Percentiles rank a stretch among this genome's conserved stretches.
phyloP scores from a whole-genome alignment of 2,888 invertebrate genomes.

The Lasioglossum leucozonium region DNA sequence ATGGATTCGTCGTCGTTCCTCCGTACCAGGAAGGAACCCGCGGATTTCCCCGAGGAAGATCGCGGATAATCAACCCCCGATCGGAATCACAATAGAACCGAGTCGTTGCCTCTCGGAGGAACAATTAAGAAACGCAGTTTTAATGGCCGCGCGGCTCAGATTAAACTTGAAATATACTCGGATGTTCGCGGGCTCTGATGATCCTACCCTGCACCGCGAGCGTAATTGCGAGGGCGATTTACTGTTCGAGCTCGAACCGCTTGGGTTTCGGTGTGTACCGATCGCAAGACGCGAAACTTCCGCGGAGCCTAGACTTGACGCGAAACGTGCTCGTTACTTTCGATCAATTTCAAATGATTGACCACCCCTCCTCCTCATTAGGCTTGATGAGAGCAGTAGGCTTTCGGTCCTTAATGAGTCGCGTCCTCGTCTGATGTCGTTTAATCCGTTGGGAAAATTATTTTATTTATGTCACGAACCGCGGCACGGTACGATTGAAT shows the following conservation, averaged over 20 bases:
- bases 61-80: neutral
- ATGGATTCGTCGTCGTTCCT: conserved; percentile 26
- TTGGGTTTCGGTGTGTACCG: neutral
- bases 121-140: neutral
- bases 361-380: neutral
- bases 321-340: conserved; percentile 45
- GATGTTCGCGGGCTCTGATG: too few relatives aligned
- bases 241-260: neutral
- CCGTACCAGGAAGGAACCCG: conserved; percentile 10
- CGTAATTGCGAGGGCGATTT: neutral
- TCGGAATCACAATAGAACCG: neutral
- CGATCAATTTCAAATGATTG: conserved; percentile 50
- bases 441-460: neutral
- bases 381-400: neutral
- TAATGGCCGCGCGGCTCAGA: too few relatives aligned
- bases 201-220: neutral
- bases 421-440: neutral
- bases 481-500: neutral
- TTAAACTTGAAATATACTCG: neutral
- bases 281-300: neutral
- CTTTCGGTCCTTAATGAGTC: neutral
- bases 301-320: neutral
- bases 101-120: neutral
- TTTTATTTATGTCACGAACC: neutral
- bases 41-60: neutral